Evolutionary conservation across 2,888 invertebrate species (phyloP).

Genomic region (Euzophera pinguis): DNA sequence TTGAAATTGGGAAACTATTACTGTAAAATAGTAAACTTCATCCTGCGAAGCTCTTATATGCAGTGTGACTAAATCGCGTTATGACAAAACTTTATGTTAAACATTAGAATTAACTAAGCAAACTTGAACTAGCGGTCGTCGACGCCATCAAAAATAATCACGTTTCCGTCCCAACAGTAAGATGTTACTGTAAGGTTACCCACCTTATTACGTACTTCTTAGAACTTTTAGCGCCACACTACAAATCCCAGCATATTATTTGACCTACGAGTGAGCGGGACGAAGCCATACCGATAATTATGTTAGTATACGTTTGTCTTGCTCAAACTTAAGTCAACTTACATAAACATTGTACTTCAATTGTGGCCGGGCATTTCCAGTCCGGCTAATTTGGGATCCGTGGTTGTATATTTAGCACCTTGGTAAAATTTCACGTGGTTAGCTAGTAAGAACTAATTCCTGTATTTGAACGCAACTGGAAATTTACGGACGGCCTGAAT

Average conservation of each 20-base stretch:
- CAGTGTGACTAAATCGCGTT: too few relatives aligned
- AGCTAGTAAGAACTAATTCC: conserved; percentile 31
- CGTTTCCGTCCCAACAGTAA: background rate
- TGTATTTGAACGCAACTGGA: conserved; percentile 11
- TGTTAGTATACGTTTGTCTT: too few relatives aligned
- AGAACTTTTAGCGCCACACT: conserved; percentile 1
- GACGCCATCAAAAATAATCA: background rate
- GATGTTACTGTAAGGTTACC: background rate
- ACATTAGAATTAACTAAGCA: too few relatives aligned
- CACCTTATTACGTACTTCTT: background rate
- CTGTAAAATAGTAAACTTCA: too few relatives aligned
- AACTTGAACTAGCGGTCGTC: background rate
- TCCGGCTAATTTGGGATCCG: conserved; percentile 14
- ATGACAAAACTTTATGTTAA: too few relatives aligned
- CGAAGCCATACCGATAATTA: too few relatives aligned
- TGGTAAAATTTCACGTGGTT: conserved; percentile 22
- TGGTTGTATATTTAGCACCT: conserved; percentile 27
- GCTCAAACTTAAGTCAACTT: too few relatives aligned
- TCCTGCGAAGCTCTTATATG: too few relatives aligned
- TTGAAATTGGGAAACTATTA: too few relatives aligned
- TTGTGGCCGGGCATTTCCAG: conserved; percentile 13
- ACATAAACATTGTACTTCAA: too few relatives aligned
- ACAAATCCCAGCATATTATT: too few relatives aligned
- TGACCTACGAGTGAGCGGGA: too few relatives aligned
- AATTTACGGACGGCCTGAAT: conserved; percentile 14